Evolutionary conservation across 2,797 vertebrate species (phyloP).

Genomic region (Anas bernieri): DNA sequence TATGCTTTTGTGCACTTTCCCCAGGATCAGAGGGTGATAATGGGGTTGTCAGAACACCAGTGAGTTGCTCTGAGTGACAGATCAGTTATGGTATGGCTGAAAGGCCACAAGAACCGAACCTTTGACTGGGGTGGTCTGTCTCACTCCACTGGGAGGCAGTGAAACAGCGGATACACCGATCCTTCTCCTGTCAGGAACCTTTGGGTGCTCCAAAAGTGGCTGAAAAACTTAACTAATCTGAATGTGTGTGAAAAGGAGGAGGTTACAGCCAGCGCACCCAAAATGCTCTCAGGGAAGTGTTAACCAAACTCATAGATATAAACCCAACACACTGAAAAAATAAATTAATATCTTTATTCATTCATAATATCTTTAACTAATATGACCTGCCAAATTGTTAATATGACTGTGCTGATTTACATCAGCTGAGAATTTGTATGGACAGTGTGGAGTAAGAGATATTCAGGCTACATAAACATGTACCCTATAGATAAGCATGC

Average conservation of each 20-base stretch:
- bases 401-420: neutral
- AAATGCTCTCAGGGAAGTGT: neutral
- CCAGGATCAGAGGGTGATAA: neutral
- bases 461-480: neutral
- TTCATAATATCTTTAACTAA: too few species aligned
- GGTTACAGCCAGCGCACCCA: neutral
- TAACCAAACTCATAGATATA: neutral
- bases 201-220: neutral
- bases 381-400: neutral
- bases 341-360: too few species aligned
- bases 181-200: neutral
- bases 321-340: neutral
- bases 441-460: neutral
- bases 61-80: neutral
- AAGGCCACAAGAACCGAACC: neutral
- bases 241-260: rapidly evolving
- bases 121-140: neutral
- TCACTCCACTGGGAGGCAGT: neutral
- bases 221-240: neutral
- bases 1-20: neutral
- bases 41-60: neutral
- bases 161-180: neutral
- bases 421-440: neutral
- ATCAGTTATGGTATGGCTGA: neutral
- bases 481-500: neutral